phyloP scores from a whole-genome alignment of 2,113 vertebrate species.

The Cebus imitator region DNA sequence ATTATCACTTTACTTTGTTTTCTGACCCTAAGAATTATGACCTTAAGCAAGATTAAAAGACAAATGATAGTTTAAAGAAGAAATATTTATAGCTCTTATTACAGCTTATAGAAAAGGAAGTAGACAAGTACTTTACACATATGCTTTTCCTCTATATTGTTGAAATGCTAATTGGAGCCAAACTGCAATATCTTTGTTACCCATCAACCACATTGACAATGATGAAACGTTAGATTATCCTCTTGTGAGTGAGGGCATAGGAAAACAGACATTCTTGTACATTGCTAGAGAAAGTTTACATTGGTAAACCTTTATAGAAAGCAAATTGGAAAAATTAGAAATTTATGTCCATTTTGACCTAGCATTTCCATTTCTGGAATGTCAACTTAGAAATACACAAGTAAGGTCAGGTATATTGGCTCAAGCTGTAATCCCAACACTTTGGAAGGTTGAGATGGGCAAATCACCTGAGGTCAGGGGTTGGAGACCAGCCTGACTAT shows the following conservation, averaged over 20 bases:
- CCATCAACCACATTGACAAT: background rate
- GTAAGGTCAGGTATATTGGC: no score
- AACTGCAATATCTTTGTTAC: background rate
- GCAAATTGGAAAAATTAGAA: background rate
- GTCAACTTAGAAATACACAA: background rate
- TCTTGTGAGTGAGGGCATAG: background rate
- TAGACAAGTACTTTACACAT: background rate
- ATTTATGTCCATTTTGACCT: background rate
- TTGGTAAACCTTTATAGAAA: background rate
- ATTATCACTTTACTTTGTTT: no score
- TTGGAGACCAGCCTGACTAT: no score
- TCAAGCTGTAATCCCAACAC: no score
- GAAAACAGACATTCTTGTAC: background rate
- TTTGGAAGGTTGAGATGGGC: no score
- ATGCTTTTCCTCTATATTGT: background rate
- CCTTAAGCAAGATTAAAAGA: background rate
- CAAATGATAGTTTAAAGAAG: background rate
- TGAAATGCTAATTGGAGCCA: background rate
- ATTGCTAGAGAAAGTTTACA: background rate
- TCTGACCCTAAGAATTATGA: background rate
- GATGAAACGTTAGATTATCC: background rate
- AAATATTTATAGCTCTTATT: background rate
- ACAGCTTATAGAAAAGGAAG: background rate
- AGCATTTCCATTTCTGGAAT: background rate
- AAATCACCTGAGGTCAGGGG: no score